Evolutionary conservation across 2,113 vertebrate genomes (phyloP).

Genomic region (Blennius ocellaris): DNA sequence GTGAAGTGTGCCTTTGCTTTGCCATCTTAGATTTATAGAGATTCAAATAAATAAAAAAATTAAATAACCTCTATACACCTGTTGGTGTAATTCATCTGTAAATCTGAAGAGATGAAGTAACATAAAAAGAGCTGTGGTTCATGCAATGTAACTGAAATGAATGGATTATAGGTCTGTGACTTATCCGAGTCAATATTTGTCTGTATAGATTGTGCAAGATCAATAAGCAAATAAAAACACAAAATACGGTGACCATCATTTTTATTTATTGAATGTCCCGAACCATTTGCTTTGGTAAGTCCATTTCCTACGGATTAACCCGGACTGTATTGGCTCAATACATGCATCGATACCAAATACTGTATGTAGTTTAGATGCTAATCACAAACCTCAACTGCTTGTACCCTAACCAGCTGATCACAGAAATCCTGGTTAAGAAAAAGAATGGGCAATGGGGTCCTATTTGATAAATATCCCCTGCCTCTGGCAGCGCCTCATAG

Average conservation of each 20-base stretch:
- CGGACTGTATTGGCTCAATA: neutral
- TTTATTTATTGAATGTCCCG: too few species aligned
- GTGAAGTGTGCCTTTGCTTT: conserved; percentile 33
- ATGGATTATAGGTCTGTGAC: neutral
- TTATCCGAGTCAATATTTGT: neutral
- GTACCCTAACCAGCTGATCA: conserved; percentile 55
- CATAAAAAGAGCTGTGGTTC: neutral
- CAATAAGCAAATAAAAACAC: neutral
- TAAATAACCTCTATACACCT: conserved; percentile 8
- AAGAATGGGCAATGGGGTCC: conserved; percentile 40
- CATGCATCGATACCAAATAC: neutral
- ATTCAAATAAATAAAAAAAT: conserved; percentile 36
- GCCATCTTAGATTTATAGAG: conserved; percentile 27
- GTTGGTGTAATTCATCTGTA: conserved; percentile 13
- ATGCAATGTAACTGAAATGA: conserved; percentile 5
- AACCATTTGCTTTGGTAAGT: neutral
- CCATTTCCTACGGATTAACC: neutral
- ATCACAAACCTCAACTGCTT: conserved; percentile 40
- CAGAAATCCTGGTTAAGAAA: conserved; percentile 36
- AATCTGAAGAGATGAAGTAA: neutral
- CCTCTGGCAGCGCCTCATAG: conserved; percentile 56
- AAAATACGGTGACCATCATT: too few species aligned
- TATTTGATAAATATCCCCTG: conserved; percentile 40
- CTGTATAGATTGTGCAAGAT: neutral
- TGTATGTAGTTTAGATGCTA: conserved; percentile 29